phyloP scores from a whole-genome alignment of 2,113 vertebrate genomes.

The Corydoras maculifer region DNA sequence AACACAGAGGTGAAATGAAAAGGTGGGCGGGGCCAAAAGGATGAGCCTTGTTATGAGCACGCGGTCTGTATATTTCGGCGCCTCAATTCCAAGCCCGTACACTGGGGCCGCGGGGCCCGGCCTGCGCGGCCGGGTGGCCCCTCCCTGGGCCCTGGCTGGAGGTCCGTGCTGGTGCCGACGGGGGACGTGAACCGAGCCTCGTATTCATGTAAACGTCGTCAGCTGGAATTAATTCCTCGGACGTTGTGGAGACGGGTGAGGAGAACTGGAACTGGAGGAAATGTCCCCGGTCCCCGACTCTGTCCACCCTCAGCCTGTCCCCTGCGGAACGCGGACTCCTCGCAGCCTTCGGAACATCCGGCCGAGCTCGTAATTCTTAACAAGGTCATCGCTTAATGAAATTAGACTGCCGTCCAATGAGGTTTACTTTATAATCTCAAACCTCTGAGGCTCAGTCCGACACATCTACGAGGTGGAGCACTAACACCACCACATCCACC shows the following conservation, averaged over 20 bases:
- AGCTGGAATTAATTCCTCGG: conserved; percentile 28
- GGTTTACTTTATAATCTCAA: too few species aligned
- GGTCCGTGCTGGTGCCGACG: too few species aligned
- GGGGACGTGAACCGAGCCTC: too few species aligned
- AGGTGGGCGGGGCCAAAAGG: conserved; percentile 15
- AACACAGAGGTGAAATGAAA: conserved; percentile 55
- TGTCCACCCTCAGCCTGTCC: conserved; percentile 14
- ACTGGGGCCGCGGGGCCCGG: background rate
- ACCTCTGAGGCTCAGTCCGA: too few species aligned
- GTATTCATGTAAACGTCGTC: background rate
- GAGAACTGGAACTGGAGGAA: conserved; percentile 18
- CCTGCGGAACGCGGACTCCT: background rate
- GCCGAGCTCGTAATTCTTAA: conserved; percentile 42
- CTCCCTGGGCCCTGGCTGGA: too few species aligned
- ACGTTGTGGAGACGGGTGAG: conserved; percentile 34
- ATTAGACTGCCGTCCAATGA: conserved; percentile 4
- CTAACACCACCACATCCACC: too few species aligned
- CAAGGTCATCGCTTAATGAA: conserved; percentile 41
- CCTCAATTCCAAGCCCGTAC: conserved; percentile 49
- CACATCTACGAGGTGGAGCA: too few species aligned
- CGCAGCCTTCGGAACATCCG: conserved; percentile 30
- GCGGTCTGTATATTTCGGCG: conserved; percentile 20
- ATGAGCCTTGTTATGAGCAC: conserved; percentile 35
- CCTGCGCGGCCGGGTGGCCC: background rate
- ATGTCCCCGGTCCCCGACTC: background rate